phyloP scores from a whole-genome alignment of 2,888 invertebrate species.

The Lagria hirta region DNA sequence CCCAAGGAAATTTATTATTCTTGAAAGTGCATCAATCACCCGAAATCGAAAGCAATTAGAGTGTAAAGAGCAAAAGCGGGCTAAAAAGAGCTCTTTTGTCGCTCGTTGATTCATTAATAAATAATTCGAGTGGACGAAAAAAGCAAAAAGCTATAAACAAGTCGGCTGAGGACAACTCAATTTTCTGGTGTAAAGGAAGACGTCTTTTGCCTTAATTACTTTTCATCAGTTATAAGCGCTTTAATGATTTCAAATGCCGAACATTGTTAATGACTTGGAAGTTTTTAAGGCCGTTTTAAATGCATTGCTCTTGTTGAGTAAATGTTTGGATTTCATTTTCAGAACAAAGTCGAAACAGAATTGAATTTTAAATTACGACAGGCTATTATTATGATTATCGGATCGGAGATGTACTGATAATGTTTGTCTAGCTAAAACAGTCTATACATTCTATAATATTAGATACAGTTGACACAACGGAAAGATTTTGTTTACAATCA shows the following conservation, averaged over 20 bases:
- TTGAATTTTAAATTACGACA: conserved; percentile 37
- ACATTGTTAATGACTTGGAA: conserved; percentile 12
- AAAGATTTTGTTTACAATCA: too few relatives aligned
- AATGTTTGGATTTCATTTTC: conserved; percentile 40
- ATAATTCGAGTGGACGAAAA: conserved; percentile 3
- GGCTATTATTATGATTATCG: too few relatives aligned
- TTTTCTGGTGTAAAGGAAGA: too few relatives aligned
- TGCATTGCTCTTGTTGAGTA: conserved; percentile 34
- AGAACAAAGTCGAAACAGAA: conserved; percentile 33
- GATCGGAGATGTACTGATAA: conserved; percentile 26
- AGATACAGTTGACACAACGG: too few relatives aligned
- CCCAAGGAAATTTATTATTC: too few relatives aligned
- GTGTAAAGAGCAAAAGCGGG: conserved; percentile 8
- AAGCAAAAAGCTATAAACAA: conserved; percentile 8
- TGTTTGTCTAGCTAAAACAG: too few relatives aligned
- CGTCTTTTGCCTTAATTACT: conserved; percentile 12
- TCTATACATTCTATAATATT: too few relatives aligned
- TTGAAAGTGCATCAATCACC: conserved; percentile 32
- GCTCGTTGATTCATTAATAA: conserved; percentile 20
- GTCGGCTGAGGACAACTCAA: conserved; percentile 15
- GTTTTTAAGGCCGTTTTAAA: conserved; percentile 28
- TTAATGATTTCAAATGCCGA: too few relatives aligned
- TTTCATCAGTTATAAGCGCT: conserved; percentile 6
- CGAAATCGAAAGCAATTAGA: conserved; percentile 30
- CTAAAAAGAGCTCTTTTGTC: neutral